Base-by-base conservation (phyloP, 2,888 invertebrate species). In the Dolichomitus sp. region DNA sequence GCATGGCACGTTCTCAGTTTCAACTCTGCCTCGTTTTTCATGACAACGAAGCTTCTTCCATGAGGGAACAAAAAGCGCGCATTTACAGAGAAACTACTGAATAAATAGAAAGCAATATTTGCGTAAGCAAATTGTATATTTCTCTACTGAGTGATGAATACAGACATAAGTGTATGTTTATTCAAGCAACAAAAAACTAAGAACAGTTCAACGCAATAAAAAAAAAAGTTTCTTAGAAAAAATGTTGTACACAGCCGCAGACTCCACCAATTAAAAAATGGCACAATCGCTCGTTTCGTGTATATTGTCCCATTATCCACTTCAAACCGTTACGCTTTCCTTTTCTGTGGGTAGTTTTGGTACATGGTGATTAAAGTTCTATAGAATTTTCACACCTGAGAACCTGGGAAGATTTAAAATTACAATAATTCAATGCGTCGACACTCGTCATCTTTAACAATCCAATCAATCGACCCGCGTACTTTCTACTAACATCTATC, bases 241-340 rank as follows among this genome's bases (percentile, higher is more conserved):
- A 48, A 48, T 37, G 2, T 48, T n/a, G 6, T 7, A 48, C 48
- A n/a, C 48, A 17, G 7, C 45, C n/a, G 0, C 17, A 48, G n/a
- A 17, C 17, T 48, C 48, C 17, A 48, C 48, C 23, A 48, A 48
- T n/a, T n/a, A 19, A 30, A 12, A 48, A 23, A 52, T 19, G 19
- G 0, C 72, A 72, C 59, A 42, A 27, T 72, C 27, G 19, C 59
- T 59, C 57, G 19, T 72, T 17, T 45, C 68, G 68, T 50, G 37
- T 50, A 33, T 45, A 48, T 72, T 45, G 59, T 30, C 57, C 72
- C 45, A 48, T 72, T 72, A 72, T 37, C 61, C 61, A 19, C 40
- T 17, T 19, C 12, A 23, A 70, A 59, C 57, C 40, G 37, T 70
- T 70, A 37, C 37, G 37, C 42, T 45, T 72, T 72, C 45, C 30